Evolutionary conservation across 2,888 invertebrate species (phyloP).

Genomic region (Hydropsyche betteni): DNA sequence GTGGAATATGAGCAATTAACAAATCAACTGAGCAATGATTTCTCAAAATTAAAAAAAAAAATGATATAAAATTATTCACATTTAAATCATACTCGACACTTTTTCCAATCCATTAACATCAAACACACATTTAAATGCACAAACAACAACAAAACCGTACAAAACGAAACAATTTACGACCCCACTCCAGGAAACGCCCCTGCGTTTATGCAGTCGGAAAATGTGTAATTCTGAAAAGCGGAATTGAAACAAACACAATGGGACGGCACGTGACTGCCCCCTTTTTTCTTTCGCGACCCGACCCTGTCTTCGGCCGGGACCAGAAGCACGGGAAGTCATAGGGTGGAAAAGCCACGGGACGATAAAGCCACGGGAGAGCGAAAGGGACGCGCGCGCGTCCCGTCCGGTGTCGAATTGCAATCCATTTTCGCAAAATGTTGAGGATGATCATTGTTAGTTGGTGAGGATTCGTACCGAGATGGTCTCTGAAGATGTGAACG

Average conservation of each 20-base stretch:
- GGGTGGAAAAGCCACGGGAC: conserved; percentile 1
- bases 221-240: conserved; percentile 21
- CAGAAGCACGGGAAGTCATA: background rate
- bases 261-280: conserved; percentile 33
- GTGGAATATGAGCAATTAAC: too few species aligned
- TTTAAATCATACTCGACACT: too few species aligned
- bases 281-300: conserved; percentile 39
- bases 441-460: conserved; percentile 54
- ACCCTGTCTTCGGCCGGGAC: conserved; percentile 10
- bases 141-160: too few species aligned
- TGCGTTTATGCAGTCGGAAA: conserved; percentile 3
- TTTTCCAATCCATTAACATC: too few species aligned
- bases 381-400: conserved; percentile 47
- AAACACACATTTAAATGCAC: too few species aligned
- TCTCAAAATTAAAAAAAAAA: too few species aligned
- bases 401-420: conserved; percentile 59
- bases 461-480: conserved; percentile 53
- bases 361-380: conserved; percentile 48
- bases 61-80: too few species aligned
- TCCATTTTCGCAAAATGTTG: conserved; percentile 55
- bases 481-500: conserved; percentile 52
- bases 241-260: conserved; percentile 42
- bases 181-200: background rate
- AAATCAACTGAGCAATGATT: too few species aligned
- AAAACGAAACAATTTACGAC: too few species aligned